Evolutionary conservation across 2,888 invertebrate species (phyloP).

Genomic region (Notodonta dromedarius): DNA sequence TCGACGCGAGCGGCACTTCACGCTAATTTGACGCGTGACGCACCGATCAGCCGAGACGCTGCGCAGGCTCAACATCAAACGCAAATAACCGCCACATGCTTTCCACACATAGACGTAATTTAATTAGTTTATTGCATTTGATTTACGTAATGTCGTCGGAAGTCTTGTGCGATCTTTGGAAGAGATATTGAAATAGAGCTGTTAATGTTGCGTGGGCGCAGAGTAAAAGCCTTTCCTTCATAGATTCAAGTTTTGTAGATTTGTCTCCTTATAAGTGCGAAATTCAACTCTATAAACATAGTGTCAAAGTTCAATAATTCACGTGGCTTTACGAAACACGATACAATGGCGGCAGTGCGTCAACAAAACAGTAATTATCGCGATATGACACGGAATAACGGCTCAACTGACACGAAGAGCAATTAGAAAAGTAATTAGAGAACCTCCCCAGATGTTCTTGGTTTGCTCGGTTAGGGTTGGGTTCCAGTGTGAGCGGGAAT

Average conservation of each 20-base stretch:
- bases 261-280: too few species aligned
- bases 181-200: too few species aligned
- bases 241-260: too few species aligned
- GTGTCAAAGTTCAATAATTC: too few species aligned
- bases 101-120: background rate
- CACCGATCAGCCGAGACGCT: background rate
- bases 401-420: conserved; percentile 36
- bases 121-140: conserved; percentile 6
- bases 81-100: conserved; percentile 1
- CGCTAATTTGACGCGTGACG: conserved; percentile 7
- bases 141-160: background rate
- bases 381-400: conserved; percentile 29
- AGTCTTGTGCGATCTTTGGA: too few species aligned
- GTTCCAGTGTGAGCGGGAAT: conserved; percentile 3
- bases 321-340: too few species aligned
- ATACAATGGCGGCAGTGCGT: too few species aligned
- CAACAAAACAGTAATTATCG: conserved; percentile 21
- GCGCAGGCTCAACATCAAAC: conserved; percentile 1
- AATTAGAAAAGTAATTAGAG: conserved; percentile 47
- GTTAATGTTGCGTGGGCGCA: too few species aligned
- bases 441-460: conserved; percentile 34
- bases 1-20: conserved; percentile 3
- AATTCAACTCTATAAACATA: too few species aligned
- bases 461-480: conserved; percentile 9
- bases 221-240: too few species aligned